phyloP scores from a whole-genome alignment of 1,140 invertebrate genomes.

The Antheraea pernyi region DNA sequence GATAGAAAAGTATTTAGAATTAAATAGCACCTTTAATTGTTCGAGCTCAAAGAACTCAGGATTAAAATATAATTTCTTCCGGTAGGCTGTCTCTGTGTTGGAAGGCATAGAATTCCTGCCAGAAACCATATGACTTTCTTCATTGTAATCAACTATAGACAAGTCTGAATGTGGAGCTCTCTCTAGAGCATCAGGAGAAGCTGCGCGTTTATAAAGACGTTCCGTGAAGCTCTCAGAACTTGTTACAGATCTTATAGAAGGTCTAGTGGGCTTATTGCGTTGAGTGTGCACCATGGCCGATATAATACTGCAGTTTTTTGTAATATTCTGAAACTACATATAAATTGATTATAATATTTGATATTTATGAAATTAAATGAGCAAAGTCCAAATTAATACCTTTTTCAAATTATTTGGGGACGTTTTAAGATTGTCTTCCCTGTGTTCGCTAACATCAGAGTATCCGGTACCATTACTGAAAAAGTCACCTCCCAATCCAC shows the following conservation, averaged over 20 bases:
- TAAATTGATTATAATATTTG: neutral
- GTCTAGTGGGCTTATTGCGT: constrained; percentile 41
- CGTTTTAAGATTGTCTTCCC: constrained; percentile 62
- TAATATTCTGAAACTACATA: constrained; percentile 53
- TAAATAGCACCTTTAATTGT: constrained; percentile 82
- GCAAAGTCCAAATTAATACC: constrained; percentile 27
- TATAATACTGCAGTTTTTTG: constrained; percentile 49
- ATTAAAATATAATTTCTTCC: constrained; percentile 92
- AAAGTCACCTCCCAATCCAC: constrained; percentile 49
- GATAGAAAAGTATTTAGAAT: too few relatives aligned
- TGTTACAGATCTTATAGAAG: constrained; percentile 42
- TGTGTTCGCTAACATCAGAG: constrained; percentile 66
- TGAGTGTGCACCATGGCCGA: constrained; percentile 63
- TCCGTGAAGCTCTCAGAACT: constrained; percentile 52
- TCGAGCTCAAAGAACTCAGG: constrained; percentile 93
- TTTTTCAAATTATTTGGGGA: constrained; percentile 47
- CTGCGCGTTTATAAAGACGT: constrained; percentile 60
- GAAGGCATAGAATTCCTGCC: constrained; percentile 40
- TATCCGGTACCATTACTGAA: constrained; percentile 55
- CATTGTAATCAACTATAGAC: constrained; percentile 59
- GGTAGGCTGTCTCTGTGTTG: constrained; percentile 55
- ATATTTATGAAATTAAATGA: neutral
- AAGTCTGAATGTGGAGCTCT: constrained; percentile 66
- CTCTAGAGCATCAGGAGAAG: constrained; percentile 66
- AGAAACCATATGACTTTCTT: constrained; percentile 39